A percentile compares a stretch with the other conserved stretches of the same genome.
Evolutionary conservation across 1,140 invertebrate species (phyloP).

Genomic region (Drosophila ogumai): DNA sequence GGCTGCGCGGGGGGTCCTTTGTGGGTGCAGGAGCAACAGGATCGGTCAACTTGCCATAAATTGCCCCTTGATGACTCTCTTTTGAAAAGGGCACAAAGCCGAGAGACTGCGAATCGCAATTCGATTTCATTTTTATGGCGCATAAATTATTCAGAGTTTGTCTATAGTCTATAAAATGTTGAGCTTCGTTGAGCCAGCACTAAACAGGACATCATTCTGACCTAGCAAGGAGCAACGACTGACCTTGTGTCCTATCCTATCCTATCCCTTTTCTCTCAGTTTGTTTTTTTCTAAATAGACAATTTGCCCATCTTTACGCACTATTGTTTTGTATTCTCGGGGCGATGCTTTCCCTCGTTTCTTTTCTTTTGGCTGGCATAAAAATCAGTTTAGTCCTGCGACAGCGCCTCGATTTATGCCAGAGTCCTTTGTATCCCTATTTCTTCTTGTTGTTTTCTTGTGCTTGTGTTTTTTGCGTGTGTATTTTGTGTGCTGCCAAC

Average conservation of each 20-base stretch:
- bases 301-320: conserved; percentile 77
- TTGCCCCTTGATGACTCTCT: conserved; percentile 75
- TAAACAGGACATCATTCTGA: conserved; percentile 38
- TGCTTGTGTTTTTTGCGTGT: conserved; percentile 12
- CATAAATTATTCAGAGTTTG: conserved; percentile 80
- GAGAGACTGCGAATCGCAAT: conserved; percentile 44
- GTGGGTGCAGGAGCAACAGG: conserved; percentile 25
- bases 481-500: conserved; percentile 56
- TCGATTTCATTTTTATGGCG: conserved; percentile 78
- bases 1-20: conserved; percentile 13
- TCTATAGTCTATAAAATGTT: conserved; percentile 78
- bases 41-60: conserved; percentile 62
- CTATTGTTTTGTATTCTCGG: conserved; percentile 65
- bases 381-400: conserved; percentile 75
- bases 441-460: conserved; percentile 5
- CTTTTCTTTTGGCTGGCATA: conserved; percentile 37
- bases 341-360: conserved; percentile 4
- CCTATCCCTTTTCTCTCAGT: conserved; percentile 59
- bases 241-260: conserved; percentile 71
- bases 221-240: conserved; percentile 38
- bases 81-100: conserved; percentile 45
- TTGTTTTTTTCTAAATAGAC: conserved; percentile 61
- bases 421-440: conserved; percentile 35
- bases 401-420: conserved; percentile 72
- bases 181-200: conserved; percentile 68